Evolutionary conservation across 2,797 vertebrate genomes (phyloP), one percentile per base, ranked within the genome.

Genomic region (Centroberyx gerrardi): DNA sequence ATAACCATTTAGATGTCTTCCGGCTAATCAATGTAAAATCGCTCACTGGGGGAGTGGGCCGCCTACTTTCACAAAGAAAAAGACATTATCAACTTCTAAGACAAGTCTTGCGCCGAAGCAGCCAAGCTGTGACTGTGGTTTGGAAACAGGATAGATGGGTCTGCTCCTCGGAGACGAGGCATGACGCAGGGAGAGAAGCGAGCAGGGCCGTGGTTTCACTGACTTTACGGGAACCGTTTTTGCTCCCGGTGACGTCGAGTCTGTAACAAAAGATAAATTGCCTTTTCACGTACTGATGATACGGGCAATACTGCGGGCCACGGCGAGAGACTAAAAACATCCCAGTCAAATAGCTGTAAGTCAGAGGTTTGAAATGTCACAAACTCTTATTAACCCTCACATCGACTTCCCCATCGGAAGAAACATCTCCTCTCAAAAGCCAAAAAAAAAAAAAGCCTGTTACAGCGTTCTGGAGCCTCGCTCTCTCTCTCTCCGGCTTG

Each of bases 311-410:
- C 14, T 1, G 10, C n/a, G 42, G 29, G 46, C 44, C 14, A 17
- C 46, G 51, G 67, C 58, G 62, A 4, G 8, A 75, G 54, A 66
- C 44, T 22, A 42, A 68, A 42, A 76, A 62, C 7, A 33, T 3
- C 48, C 42, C 46, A 4, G 27, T 65, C 28, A 76, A 80, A 74
- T 51, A 69, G 48, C 55, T 76, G 18, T 1, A 33, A 68, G 49
- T 53, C 46, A 78, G 67, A 80, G 54, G 61, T 78, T 69, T 68
- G n/a, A 88, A 85, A 76, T 74, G 48, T 71, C 76, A 63, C 52
- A 55, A 49, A 67, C 61, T 51, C 51, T 61, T 62, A 71, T 59
- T 64, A 68, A 52, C 58, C 61, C 52, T 40, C 36, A 67, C 58
- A 67, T 67, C 49, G 71, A 59, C 58, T 38, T 59, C 56, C 40